Evolutionary conservation across 2,888 invertebrate genomes (phyloP), one percentile per base, ranked within the genome.

Genomic region (Drosophila phalerata): DNA sequence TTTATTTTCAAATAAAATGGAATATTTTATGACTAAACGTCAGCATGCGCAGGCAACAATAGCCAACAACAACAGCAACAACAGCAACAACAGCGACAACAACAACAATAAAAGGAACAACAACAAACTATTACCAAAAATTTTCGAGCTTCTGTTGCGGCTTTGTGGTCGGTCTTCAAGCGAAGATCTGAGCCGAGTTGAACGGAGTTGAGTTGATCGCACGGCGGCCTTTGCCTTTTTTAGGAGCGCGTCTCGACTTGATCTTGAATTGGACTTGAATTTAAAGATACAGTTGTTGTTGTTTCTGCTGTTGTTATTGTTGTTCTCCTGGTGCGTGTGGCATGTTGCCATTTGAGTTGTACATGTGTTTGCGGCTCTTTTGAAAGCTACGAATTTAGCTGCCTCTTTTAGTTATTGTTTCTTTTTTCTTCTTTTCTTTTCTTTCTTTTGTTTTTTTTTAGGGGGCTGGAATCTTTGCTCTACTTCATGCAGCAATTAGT

Each of bases 1-100:
- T 79, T 79, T 79, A 79, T 79, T 79, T 83, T 83, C 72, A 77
- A 88, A 84, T 88, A 85, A 85, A 88, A 80, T 85, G 86, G 83
- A 85, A 85, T 88, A 85, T 83, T 85, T 85, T 88, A 85, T 85
- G 84, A 88, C 88, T 85, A 79, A 85, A 88, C 88, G 84, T 83
- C 82, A 84, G 74, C 77, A 52, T 45, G 72, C 69, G 62, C 61
- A 63, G 49, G 66, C 79, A 81, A 70, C 77, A 69, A 77, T 62
- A 74, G 64, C 53, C 61, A 37, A 53, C 60, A 62, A 43, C 74
- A 73, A 53, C 57, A 77, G 17, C 17, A 70, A 32, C 30, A 67
- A 58, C 28, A 52, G 32, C 52, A 62, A 38, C 25, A 58, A 13
- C 28, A 22, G 22, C 22, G 60, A 43, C 74, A 73, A 53, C 57